Evolutionary conservation across 2,888 invertebrate species (phyloP), one percentile per base, ranked within the genome.

Genomic region (Drosophila anceps): DNA sequence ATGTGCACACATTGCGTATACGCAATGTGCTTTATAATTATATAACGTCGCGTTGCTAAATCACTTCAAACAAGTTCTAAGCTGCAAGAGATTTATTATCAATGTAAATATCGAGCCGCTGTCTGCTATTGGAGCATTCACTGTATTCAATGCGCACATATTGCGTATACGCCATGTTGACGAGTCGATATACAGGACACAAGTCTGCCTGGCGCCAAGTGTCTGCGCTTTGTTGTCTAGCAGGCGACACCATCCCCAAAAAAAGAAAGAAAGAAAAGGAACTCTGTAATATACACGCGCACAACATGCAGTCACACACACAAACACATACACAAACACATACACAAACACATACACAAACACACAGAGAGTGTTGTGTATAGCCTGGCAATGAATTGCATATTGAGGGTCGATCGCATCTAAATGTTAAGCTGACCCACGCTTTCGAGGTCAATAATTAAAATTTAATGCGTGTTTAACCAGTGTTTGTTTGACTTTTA

Each of bases 151-250:
- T 51, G 46, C 51, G 44, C 59, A 63, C 50, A 79, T 61, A 70
- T 70, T 76, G 70, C 51, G 62, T 64, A 66, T 69, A 63, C 75
- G 69, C 61, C n/a, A 12, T 20, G 51, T 44, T 18, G 35, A 27
- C 58, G 61, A 20, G 33, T 35, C 48, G 37, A 20, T 46, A 58
- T 46, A 51, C 43, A 61, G 64, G 61, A 69, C 51, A 43, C 27
- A 80, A 80, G 89, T 72, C 84, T 75, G 81, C 70, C 78, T 86
- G 84, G 89, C 84, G 89, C 89, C 84, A 88, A 63, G 27, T 65
- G 64, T 77, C 73, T 70, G 69, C 62, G 73, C 69, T 73, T 73
- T 73, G 58, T 69, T 77, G 77, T 77, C 76, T 65, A 69, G 63
- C 68, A 58, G 78, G 39, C 72, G 62, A 7, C n/a, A 18, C 48